phyloP scores from a whole-genome alignment of 1,140 invertebrate genomes.

The Drosophila equinoxialis region DNA sequence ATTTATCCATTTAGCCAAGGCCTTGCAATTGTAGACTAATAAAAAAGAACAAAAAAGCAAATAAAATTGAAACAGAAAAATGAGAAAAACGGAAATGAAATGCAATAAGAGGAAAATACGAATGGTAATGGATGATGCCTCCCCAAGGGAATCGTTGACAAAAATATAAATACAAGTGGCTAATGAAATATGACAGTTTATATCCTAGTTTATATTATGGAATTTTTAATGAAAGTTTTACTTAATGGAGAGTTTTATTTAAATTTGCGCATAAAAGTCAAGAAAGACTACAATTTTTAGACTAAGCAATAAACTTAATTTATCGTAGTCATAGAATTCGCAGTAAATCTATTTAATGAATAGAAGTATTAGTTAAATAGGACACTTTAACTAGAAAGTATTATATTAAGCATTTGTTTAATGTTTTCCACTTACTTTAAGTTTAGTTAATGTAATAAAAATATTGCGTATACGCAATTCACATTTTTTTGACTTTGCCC shows the following conservation, averaged over 20 bases:
- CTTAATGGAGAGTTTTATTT: not conserved
- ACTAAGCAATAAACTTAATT: not conserved
- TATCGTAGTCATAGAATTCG: no score
- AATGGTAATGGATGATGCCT: not conserved
- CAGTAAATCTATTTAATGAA: no score
- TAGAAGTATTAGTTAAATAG: no score
- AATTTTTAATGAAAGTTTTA: not conserved
- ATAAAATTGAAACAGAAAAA: not conserved
- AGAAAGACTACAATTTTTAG: not conserved
- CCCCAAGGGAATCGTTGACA: not conserved
- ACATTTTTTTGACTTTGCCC: no score
- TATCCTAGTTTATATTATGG: not conserved
- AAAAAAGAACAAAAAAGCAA: not conserved
- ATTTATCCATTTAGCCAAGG: constrained; percentile 17
- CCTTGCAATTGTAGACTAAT: constrained; percentile 18
- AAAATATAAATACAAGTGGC: not conserved
- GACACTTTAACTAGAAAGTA: no score
- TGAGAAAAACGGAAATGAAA: constrained; percentile 11
- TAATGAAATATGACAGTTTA: constrained; percentile 2
- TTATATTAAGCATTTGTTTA: no score
- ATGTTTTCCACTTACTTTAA: no score
- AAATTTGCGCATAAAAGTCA: not conserved
- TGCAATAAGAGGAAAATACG: not conserved
- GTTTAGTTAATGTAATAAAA: no score
- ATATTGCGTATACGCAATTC: no score